These are phyloP conservation scores for Echiichthys vipera DNA, from an alignment of 2,797 vertebrate species.

Conservation along the genomic window DNA sequence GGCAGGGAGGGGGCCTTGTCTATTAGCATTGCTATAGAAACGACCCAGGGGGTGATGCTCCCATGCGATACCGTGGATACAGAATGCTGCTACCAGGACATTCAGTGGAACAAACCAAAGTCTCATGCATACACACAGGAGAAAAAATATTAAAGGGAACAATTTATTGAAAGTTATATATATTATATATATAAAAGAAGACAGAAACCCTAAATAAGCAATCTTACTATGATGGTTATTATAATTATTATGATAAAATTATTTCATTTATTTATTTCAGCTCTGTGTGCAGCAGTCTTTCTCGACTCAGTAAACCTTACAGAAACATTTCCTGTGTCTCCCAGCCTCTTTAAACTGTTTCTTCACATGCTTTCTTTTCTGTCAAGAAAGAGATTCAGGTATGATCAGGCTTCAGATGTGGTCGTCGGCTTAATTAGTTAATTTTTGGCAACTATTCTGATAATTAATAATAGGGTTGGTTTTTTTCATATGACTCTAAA, in stretches of 20 bases:
- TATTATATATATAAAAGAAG: slow-evolving; percentile 85
- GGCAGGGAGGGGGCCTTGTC: slow-evolving; percentile 73
- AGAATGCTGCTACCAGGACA: slow-evolving; percentile 87
- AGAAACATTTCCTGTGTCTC: slow-evolving; percentile 78
- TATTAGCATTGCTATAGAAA: slow-evolving; percentile 82
- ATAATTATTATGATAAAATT: slow-evolving; percentile 89
- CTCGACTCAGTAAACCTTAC: slow-evolving; percentile 87
- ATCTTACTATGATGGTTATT: slow-evolving; percentile 88
- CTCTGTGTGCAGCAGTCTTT: slow-evolving; percentile 88
- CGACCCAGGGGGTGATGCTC: slow-evolving; percentile 83
- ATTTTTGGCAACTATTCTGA: background rate
- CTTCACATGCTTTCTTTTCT: slow-evolving; percentile 8
- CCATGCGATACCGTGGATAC: slow-evolving; percentile 82
- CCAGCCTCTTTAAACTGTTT: slow-evolving; percentile 51
- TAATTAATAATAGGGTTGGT: background rate
- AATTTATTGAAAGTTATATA: slow-evolving; percentile 86
- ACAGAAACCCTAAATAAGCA: slow-evolving; percentile 86
- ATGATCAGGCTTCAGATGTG: background rate
- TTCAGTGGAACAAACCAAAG: slow-evolving; percentile 85
- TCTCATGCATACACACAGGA: slow-evolving; percentile 83
- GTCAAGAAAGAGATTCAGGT: slow-evolving; percentile 1
- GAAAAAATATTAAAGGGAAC: slow-evolving; percentile 85
- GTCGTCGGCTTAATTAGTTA: background rate
- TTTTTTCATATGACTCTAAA: too few species aligned
- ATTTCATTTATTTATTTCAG: slow-evolving; percentile 91